Evolutionary conservation across 1,140 invertebrate species (phyloP).

Genomic region (Uloborus diversus): DNA sequence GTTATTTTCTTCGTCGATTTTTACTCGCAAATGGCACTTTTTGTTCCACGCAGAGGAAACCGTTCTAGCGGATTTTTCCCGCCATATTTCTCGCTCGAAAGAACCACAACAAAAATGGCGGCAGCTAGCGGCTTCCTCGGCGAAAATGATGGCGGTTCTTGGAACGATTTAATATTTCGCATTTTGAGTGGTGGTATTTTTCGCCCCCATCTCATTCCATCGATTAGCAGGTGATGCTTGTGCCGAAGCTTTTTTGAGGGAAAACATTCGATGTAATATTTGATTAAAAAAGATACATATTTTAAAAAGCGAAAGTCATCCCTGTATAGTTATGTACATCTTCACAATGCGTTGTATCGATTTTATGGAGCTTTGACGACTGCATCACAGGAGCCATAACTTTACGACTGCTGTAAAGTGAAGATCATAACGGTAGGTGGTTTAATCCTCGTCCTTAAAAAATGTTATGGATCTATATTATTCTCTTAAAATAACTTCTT

Average conservation of each 20-base stretch:
- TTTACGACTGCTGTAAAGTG: constrained; percentile 41
- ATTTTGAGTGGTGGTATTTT: background rate
- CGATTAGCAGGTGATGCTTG: no score
- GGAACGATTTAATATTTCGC: background rate
- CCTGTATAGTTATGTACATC: background rate
- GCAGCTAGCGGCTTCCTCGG: constrained; percentile 39
- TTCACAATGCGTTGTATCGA: constrained; percentile 48
- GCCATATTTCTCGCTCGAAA: background rate
- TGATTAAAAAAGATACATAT: background rate
- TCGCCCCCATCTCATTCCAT: background rate
- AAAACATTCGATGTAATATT: background rate
- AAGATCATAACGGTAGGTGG: no score
- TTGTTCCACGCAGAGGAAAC: background rate
- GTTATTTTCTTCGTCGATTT: background rate
- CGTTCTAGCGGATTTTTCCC: background rate
- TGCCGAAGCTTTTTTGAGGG: background rate
- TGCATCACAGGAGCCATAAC: constrained; percentile 51
- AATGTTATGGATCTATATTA: background rate
- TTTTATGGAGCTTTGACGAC: constrained; percentile 55
- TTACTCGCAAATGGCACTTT: no score
- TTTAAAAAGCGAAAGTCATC: no score
- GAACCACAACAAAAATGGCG: constrained; percentile 50
- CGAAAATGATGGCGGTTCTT: background rate
- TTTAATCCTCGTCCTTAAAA: no score
- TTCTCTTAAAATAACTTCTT: no score